Evolutionary conservation across 2,797 vertebrate species (phyloP).

Genomic region (Ctenochaetus hawaiiensis): DNA sequence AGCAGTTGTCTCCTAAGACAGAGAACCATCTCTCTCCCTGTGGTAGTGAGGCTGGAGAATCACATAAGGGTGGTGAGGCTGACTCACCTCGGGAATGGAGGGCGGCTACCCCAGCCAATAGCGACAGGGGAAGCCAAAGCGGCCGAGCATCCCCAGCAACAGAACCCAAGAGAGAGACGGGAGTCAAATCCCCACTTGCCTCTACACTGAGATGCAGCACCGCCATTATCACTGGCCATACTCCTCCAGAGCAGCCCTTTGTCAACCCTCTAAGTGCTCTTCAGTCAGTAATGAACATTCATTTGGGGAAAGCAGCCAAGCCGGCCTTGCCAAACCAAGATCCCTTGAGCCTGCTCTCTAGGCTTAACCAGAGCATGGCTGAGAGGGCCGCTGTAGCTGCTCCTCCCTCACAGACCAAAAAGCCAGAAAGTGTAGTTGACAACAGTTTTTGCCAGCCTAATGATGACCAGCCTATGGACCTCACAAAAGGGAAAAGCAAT

Average conservation of each 20-base stretch:
- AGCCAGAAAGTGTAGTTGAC: slow-evolving; percentile 85
- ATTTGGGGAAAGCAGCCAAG: slow-evolving; percentile 98
- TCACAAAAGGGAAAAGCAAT: slow-evolving; percentile 96
- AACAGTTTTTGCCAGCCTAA: slow-evolving; percentile 90
- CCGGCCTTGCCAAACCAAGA: slow-evolving; percentile 94
- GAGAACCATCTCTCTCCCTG: slow-evolving; percentile 88
- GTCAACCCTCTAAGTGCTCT: slow-evolving; percentile 98
- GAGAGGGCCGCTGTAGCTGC: slow-evolving; percentile 96
- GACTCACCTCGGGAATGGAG: slow-evolving; percentile 87
- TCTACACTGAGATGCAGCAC: slow-evolving; percentile 89
- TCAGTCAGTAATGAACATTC: slow-evolving; percentile 99
- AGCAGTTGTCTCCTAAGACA: slow-evolving; percentile 88
- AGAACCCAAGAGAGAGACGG: slow-evolving; percentile 83
- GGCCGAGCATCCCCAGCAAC: slow-evolving; percentile 82
- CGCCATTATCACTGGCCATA: slow-evolving; percentile 94
- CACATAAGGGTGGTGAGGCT: slow-evolving; percentile 81
- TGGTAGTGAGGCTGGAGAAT: slow-evolving; percentile 90
- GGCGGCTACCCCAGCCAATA: slow-evolving; percentile 88
- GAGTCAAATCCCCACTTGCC: slow-evolving; percentile 83
- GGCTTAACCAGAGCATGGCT: slow-evolving; percentile 98
- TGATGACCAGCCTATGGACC: slow-evolving; percentile 98
- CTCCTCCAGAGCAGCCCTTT: slow-evolving; percentile 94
- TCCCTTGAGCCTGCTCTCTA: slow-evolving; percentile 98
- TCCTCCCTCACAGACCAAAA: slow-evolving; percentile 91
- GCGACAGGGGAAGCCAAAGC: slow-evolving; percentile 86